Conservation (phyloP, 2,888 invertebrate species). For the Malacosoma neustria region DNA sequence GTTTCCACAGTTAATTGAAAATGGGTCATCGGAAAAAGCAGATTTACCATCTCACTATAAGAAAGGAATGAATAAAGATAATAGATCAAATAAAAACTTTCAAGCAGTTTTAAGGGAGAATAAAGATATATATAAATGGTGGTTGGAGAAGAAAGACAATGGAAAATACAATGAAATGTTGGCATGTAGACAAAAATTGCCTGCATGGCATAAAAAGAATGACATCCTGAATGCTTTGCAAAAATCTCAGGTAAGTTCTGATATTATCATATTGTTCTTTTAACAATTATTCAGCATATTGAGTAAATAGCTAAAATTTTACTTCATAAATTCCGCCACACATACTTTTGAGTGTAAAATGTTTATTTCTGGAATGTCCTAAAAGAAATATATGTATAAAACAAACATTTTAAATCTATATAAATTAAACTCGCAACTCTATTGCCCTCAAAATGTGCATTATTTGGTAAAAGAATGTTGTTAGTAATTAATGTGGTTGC, state of each 20-base stretch:
- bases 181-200: constrained; percentile 76
- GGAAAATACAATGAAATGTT: constrained; percentile 80
- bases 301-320: too few relatives aligned
- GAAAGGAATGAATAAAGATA: constrained; percentile 74
- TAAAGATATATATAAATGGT: constrained; percentile 75
- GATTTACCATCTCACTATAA: constrained; percentile 78
- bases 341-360: too few relatives aligned
- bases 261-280: too few relatives aligned
- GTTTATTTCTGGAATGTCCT: too few relatives aligned
- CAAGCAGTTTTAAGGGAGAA: constrained; percentile 77
- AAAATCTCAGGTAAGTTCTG: constrained; percentile 67
- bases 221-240: constrained; percentile 80
- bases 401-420: too few relatives aligned
- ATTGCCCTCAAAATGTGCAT: too few relatives aligned
- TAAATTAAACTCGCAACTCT: too few relatives aligned
- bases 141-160: constrained; percentile 75
- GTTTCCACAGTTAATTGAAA: constrained; percentile 75
- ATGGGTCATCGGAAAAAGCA: constrained; percentile 27
- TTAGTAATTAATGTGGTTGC: too few relatives aligned
- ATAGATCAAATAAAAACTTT: constrained; percentile 60
- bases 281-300: too few relatives aligned
- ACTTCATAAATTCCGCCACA: too few relatives aligned
- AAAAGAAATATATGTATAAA: too few relatives aligned
- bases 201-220: constrained; percentile 82
- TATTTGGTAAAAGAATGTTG: too few relatives aligned